Evolutionary conservation across 2,113 vertebrate genomes (phyloP), one percentile per base, ranked within the genome.

Genomic region (Rhegmatorhina hoffmannsi): DNA sequence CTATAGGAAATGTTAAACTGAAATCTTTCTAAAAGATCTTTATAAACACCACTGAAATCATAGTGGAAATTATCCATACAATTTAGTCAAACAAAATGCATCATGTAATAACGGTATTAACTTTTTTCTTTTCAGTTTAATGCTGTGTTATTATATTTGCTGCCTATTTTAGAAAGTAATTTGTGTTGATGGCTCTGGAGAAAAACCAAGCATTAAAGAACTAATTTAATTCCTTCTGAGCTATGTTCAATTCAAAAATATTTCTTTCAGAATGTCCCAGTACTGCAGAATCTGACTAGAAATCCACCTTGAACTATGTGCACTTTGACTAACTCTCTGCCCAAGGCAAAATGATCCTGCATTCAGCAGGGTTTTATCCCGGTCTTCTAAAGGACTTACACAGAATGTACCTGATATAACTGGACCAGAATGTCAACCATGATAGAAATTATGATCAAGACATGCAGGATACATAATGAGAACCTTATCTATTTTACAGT

Each of bases 141-240:
- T 97, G 94, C 81, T 82, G 34, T 83, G 23, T 96, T 98, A 97
- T 98, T 98, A 97, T 98, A 97, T 97, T 97, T 98, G 96, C 81
- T 95, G 95, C 96, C 89, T 97, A 91, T 97, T 98, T 97, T 89
- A 97, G 96, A 97, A 98, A 96, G 94, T 97, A 97, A 97, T 98
- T 97, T 98, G 96, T 98, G 97, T 97, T 98, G 97, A 97, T 98
- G 93, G 97, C 95, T 97, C 97, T 97, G 77, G 89, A 98, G 96
- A 96, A 98, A 98, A 97, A 96, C 52, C 94, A 96, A 95, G 94
- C 96, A 98, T 97, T 97, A 98, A 97, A 97, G 94, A 97, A 92
- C 96, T 98, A 97, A 98, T 98, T 98, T 98, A 98, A 97, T 98
- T 98, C 84, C 75, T 97, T 96, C 94, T 97, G 92, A 97, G 95